Conservation (phyloP, 2,113 vertebrate species). For the Trogon surrucura region DNA sequence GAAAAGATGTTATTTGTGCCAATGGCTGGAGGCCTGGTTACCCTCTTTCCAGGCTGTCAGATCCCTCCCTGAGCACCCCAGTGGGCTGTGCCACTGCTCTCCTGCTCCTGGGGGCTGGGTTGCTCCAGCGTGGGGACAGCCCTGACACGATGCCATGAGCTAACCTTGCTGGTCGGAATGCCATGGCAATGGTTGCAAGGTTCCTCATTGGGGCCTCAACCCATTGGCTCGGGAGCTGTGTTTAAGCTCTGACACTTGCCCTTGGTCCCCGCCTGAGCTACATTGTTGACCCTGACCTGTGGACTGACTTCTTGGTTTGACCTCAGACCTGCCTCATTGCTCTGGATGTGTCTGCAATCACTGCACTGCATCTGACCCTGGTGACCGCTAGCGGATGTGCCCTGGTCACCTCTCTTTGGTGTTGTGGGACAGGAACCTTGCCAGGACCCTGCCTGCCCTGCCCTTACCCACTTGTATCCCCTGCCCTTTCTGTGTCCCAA, state of each 20-base stretch:
- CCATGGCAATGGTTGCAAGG: rapidly evolving
- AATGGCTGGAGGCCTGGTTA: neutral
- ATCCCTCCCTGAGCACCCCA: neutral
- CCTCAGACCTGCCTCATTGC: constrained; percentile 6
- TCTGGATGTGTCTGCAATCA: neutral
- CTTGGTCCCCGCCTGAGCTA: neutral
- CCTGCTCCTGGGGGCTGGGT: neutral
- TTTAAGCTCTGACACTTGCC: neutral
- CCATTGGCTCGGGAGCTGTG: neutral
- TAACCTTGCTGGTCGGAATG: neutral
- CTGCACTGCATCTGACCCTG: neutral
- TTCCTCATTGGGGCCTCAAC: rapidly evolving
- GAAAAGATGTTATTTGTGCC: neutral
- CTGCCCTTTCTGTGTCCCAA: rapidly evolving
- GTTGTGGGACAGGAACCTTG: neutral
- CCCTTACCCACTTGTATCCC: neutral
- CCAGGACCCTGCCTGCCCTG: neutral
- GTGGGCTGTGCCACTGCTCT: neutral
- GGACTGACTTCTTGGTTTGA: constrained; percentile 4
- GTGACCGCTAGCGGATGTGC: neutral
- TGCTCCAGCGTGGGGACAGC: neutral
- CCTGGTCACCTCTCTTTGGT: neutral
- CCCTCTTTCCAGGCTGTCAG: neutral
- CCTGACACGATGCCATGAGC: rapidly evolving
- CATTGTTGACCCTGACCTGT: neutral